Percentiles rank a stretch among this genome's conserved stretches.
Evolutionary conservation across 2,113 vertebrate genomes (phyloP).

Genomic region (Dasyornis broadbenti): DNA sequence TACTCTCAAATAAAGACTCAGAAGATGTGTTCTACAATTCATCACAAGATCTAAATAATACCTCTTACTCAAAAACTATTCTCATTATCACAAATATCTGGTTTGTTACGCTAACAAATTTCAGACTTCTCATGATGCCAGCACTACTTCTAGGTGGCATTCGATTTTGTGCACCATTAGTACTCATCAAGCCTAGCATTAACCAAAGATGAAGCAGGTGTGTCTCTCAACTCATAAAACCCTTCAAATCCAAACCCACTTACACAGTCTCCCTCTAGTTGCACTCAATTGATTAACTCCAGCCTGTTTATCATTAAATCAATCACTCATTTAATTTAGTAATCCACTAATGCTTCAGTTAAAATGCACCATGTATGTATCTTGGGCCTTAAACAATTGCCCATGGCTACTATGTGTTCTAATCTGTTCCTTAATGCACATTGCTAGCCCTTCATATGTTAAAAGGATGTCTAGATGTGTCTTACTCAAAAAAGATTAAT

Average conservation of each 20-base stretch:
- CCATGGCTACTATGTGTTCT: conserved; percentile 42
- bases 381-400: conserved; percentile 57
- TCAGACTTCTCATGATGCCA: neutral
- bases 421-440: conserved; percentile 57
- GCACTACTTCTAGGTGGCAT: neutral
- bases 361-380: conserved; percentile 55
- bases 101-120: neutral
- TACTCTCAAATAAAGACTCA: neutral
- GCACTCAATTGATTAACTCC: conserved; percentile 57
- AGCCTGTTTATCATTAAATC: conserved; percentile 56
- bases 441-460: conserved; percentile 56
- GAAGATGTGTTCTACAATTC: neutral
- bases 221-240: conserved; percentile 38
- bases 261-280: conserved; percentile 33
- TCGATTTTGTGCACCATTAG: neutral
- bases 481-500: conserved; percentile 14
- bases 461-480: conserved; percentile 53
- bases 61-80: neutral
- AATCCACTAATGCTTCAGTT: conserved; percentile 58
- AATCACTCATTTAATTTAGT: conserved; percentile 65
- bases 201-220: conserved; percentile 49
- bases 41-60: conserved; percentile 3
- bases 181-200: conserved; percentile 29
- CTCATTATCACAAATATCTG: neutral
- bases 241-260: conserved; percentile 41